These are phyloP conservation scores for Heliconius nattereri DNA, from an alignment of 1,140 invertebrate species.

Conservation along the genomic window DNA sequence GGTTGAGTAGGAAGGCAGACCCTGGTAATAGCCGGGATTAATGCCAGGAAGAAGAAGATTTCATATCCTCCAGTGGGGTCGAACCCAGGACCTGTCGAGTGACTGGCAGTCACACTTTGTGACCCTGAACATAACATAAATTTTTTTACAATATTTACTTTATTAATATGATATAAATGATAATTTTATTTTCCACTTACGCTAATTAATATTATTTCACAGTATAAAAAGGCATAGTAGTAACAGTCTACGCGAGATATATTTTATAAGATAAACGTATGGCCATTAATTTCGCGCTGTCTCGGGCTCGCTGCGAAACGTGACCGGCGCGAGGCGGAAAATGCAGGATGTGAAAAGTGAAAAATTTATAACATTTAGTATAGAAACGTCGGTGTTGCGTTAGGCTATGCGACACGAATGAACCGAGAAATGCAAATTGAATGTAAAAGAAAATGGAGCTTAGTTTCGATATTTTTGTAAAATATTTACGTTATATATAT, in stretches of 20 bases:
- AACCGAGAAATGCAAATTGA: neutral
- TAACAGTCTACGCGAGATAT: slow-evolving; percentile 4
- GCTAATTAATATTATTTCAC: neutral
- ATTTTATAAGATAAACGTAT: slow-evolving; percentile 29
- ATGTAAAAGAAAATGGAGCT: neutral
- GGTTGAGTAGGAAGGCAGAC: no score
- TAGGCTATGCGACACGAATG: neutral
- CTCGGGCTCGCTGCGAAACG: slow-evolving; percentile 21
- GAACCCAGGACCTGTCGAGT: no score
- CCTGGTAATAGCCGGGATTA: no score
- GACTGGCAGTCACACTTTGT: no score
- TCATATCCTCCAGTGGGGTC: no score
- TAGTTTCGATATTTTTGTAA: neutral
- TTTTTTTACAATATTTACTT: no score
- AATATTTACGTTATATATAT: neutral
- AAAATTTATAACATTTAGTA: slow-evolving; percentile 28
- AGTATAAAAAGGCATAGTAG: neutral
- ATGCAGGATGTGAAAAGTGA: slow-evolving; percentile 25
- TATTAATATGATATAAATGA: no score
- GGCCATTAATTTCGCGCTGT: slow-evolving; percentile 26
- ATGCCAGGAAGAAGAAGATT: no score
- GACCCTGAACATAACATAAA: no score
- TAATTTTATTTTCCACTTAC: no score
- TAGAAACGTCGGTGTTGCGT: neutral
- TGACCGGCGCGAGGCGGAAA: slow-evolving; percentile 24